Conservation (phyloP, 2,113 vertebrate species). For the Fukomys damarensis region DNA sequence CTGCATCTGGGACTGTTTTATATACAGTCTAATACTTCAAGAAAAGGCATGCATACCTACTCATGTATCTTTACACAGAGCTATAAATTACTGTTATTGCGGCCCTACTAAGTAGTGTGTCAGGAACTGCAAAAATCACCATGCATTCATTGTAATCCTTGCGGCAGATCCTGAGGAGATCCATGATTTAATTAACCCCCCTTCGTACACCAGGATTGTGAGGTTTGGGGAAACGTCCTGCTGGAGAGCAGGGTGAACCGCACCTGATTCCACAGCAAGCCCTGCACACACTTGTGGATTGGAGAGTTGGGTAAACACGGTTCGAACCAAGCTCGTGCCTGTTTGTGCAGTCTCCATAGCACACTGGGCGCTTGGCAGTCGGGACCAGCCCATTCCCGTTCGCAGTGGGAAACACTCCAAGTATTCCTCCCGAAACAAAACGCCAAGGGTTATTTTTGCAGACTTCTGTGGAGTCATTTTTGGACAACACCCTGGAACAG, state of each 20-base stretch:
- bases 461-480: conserved; percentile 89
- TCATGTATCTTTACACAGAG: not conserved
- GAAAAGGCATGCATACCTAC: not conserved
- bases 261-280: not conserved
- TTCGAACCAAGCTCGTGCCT: conserved; percentile 63
- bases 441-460: conserved; percentile 93
- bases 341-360: conserved; percentile 81
- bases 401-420: conserved; percentile 86
- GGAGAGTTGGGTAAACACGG: conserved; percentile 19
- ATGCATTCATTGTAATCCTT: not conserved
- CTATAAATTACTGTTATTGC: not conserved
- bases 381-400: conserved; percentile 86
- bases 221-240: not conserved
- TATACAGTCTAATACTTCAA: conserved; percentile 42
- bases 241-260: not conserved
- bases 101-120: not conserved
- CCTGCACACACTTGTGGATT: not conserved
- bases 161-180: not conserved
- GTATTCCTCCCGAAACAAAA: conserved; percentile 87
- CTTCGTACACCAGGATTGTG: not conserved
- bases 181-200: not conserved
- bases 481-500: conserved; percentile 93
- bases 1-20: not conserved
- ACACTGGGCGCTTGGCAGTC: conserved; percentile 71
- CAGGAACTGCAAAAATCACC: not conserved